These are phyloP conservation scores for Huso huso DNA, from an alignment of 2,797 vertebrate species.

Conservation along the genomic window DNA sequence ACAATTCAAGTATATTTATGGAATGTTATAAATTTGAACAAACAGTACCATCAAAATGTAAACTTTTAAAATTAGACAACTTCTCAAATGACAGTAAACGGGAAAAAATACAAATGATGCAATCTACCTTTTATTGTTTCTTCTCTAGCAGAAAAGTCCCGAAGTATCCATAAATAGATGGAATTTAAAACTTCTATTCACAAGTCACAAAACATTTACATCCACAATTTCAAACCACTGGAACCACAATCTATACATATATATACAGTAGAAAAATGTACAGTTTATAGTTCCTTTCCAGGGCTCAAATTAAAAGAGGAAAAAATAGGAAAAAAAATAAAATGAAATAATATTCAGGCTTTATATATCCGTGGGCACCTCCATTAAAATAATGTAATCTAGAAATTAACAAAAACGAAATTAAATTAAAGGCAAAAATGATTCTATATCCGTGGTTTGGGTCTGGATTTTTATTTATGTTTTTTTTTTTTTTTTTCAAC, in stretches of 20 bases:
- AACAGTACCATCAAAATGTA: slow-evolving; percentile 93
- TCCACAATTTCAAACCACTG: slow-evolving; percentile 95
- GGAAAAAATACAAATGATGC: slow-evolving; percentile 71
- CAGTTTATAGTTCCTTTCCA: slow-evolving; percentile 45
- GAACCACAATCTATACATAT: slow-evolving; percentile 92
- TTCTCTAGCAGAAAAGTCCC: slow-evolving; percentile 71
- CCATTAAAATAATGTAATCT: background rate
- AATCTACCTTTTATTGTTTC: slow-evolving; percentile 72
- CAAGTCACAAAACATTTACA: slow-evolving; percentile 95
- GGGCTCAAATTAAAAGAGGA: slow-evolving; percentile 59
- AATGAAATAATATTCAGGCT: background rate
- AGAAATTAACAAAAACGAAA: background rate
- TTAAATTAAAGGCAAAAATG: background rate
- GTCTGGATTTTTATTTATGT: background rate
- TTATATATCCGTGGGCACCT: slow-evolving; percentile 1
- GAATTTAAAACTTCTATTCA: slow-evolving; percentile 73
- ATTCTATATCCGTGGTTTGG: background rate
- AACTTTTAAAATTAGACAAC: slow-evolving; percentile 82
- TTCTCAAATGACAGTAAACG: slow-evolving; percentile 71
- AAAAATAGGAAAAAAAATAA: slow-evolving; percentile 25
- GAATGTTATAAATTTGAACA: slow-evolving; percentile 92
- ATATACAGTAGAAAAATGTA: slow-evolving; percentile 90
- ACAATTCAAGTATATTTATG: slow-evolving; percentile 94
- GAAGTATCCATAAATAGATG: slow-evolving; percentile 72
- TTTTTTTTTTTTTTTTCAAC: background rate